Evolutionary conservation across 2,797 vertebrate genomes (phyloP).

Genomic region (Macropus fuliginosus): DNA sequence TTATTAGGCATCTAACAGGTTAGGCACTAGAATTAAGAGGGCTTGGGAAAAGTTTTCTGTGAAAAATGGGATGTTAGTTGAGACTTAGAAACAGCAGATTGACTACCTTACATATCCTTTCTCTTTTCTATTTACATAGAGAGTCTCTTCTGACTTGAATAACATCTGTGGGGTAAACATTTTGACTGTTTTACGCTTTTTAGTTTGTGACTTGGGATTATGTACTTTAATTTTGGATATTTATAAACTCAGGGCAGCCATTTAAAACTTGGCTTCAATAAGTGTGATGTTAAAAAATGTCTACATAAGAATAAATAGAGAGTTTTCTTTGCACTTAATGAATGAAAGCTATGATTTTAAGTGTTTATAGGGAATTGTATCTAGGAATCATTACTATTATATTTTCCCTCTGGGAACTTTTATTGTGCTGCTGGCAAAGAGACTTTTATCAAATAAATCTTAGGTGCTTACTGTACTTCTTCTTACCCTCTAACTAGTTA

Average conservation of each 20-base stretch:
- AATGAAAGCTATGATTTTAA: constrained; percentile 4
- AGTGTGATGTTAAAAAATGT: not conserved
- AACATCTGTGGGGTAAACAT: not conserved
- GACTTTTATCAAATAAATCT: not conserved
- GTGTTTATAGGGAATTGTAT: not conserved
- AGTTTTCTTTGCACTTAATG: not conserved
- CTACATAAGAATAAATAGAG: not conserved
- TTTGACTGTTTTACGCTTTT: constrained; percentile 8
- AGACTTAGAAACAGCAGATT: not conserved
- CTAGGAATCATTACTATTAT: not conserved
- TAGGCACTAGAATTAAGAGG: not conserved
- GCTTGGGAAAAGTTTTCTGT: not conserved
- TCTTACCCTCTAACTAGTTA: not conserved
- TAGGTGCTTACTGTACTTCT: not conserved
- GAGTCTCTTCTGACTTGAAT: constrained; percentile 4
- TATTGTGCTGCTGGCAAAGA: not conserved
- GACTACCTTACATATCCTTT: not conserved
- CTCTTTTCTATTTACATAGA: constrained; percentile 5
- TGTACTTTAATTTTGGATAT: constrained; percentile 14
- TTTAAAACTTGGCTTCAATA: constrained; percentile 20
- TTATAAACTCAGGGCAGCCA: not conserved
- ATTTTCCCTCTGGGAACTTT: not conserved
- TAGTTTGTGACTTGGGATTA: constrained; percentile 16
- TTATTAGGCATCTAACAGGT: not conserved
- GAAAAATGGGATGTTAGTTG: not conserved